Percentiles rank a stretch among this genome's conserved stretches.
Evolutionary conservation across 2,888 invertebrate species (phyloP).

Genomic region (Xiphydria camelus): DNA sequence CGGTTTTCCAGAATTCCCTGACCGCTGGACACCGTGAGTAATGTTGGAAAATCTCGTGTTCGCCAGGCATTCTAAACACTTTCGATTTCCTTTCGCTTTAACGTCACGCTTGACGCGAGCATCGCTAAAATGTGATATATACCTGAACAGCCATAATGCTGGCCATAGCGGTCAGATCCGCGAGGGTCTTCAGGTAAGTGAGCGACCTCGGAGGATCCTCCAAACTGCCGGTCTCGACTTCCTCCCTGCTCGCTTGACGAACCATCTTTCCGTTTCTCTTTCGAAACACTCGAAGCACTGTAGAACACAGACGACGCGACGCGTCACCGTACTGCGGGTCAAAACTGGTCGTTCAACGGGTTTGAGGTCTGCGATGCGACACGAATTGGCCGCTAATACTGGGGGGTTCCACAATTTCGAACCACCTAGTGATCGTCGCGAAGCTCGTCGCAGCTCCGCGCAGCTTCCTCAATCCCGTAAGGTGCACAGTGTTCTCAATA

Average conservation of each 20-base stretch:
- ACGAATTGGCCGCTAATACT: too few species aligned
- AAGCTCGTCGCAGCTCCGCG: too few species aligned
- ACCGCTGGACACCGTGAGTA: too few species aligned
- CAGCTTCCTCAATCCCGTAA: too few species aligned
- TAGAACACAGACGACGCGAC: constrained; percentile 8
- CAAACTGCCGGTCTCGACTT: constrained; percentile 37
- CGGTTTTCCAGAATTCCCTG: too few species aligned
- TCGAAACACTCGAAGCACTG: not conserved
- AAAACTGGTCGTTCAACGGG: not conserved
- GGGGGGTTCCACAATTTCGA: too few species aligned
- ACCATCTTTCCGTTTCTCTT: constrained; percentile 33
- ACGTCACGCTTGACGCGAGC: not conserved
- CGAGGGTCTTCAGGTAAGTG: constrained; percentile 41
- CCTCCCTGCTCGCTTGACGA: constrained; percentile 33
- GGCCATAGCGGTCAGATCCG: constrained; percentile 46
- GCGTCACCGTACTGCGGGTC: constrained; percentile 1
- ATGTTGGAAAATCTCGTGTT: too few species aligned
- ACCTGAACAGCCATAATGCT: constrained; percentile 49
- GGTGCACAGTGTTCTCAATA: too few species aligned
- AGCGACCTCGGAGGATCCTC: constrained; percentile 39
- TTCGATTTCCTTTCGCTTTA: not conserved
- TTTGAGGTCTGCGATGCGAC: not conserved
- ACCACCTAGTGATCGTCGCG: too few species aligned
- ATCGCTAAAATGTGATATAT: constrained; percentile 10
- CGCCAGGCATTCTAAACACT: too few species aligned